Conservation (phyloP, 2,113 vertebrate species). For the Emberiza fucata region DNA sequence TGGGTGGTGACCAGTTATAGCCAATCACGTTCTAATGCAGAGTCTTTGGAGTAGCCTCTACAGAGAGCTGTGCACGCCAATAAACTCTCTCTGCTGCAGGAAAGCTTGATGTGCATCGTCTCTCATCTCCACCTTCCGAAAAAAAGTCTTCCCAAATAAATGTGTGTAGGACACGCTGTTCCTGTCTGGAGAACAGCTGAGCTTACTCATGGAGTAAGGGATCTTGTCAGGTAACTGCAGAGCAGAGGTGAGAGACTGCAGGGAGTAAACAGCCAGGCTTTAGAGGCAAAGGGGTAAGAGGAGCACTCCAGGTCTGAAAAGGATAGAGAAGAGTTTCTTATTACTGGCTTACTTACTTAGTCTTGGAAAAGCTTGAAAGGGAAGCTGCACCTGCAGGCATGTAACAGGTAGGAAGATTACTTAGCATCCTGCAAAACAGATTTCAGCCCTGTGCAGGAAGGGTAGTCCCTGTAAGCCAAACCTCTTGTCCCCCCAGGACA, state of each 20-base stretch:
- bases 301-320: background rate
- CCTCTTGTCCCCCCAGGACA: background rate
- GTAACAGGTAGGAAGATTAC: background rate
- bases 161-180: background rate
- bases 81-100: background rate
- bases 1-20: background rate
- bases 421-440: background rate
- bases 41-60: background rate
- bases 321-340: background rate
- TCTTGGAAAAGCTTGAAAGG: background rate
- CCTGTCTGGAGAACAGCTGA: background rate
- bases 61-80: background rate
- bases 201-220: background rate
- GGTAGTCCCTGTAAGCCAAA: background rate
- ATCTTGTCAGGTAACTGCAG: background rate
- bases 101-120: accelerated
- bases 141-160: background rate
- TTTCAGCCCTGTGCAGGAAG: background rate
- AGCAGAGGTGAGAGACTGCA: background rate
- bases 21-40: background rate
- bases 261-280: background rate
- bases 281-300: background rate
- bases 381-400: background rate
- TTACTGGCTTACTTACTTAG: background rate
- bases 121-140: background rate